These are phyloP conservation scores for Rhinogobio ventralis DNA, from an alignment of 2,797 vertebrate species.

Conservation along the genomic window DNA sequence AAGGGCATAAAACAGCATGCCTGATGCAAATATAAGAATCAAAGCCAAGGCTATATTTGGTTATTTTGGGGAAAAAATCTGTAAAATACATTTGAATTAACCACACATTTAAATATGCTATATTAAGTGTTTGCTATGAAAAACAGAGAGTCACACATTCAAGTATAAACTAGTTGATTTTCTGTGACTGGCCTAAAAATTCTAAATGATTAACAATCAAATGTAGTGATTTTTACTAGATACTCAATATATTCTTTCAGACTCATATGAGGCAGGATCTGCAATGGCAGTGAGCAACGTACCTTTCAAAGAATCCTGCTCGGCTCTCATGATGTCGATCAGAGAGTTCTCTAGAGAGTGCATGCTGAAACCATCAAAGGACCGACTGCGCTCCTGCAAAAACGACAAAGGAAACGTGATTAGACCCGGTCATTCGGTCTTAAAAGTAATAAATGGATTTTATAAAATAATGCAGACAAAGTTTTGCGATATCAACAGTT, in stretches of 20 bases:
- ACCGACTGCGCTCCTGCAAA: conserved; percentile 93
- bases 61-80: not conserved
- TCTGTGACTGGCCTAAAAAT: not conserved
- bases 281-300: conserved; percentile 54
- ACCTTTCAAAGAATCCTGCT: conserved; percentile 99
- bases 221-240: not conserved
- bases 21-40: conserved; percentile 12
- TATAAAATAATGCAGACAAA: not conserved
- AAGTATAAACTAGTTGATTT: not conserved
- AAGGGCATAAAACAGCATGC: not conserved
- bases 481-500: not conserved
- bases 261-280: not conserved
- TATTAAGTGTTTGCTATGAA: not conserved
- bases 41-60: not conserved
- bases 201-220: not conserved
- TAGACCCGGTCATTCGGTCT: conserved; percentile 52
- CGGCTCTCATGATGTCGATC: conserved; percentile 99
- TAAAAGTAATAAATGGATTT: conserved; percentile 21
- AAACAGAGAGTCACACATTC: not conserved
- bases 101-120: not conserved
- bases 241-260: not conserved
- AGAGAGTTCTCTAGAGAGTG: conserved; percentile 98
- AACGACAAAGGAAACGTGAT: conserved; percentile 72
- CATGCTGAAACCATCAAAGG: conserved; percentile 95
- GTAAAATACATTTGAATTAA: not conserved